Percentiles rank a stretch among this genome's conserved stretches.
phyloP scores from a whole-genome alignment of 2,888 invertebrate genomes.

The Hypolimnas misippus region DNA sequence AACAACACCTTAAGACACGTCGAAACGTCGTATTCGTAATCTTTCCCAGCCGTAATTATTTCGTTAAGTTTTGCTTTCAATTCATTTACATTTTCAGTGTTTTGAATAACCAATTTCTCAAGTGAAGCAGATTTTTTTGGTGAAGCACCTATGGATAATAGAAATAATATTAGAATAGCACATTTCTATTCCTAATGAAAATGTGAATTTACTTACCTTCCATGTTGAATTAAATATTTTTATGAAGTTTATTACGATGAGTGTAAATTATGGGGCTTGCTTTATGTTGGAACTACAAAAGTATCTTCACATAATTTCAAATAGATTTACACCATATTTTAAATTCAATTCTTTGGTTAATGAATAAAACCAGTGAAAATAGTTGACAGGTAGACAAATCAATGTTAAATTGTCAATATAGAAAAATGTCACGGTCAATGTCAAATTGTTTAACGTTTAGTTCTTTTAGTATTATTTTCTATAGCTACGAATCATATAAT shows the following conservation, averaged over 20 bases:
- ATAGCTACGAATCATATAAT: too few relatives aligned
- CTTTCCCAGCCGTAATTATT: conserved; percentile 72
- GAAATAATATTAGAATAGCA: conserved; percentile 10
- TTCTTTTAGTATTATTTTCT: too few relatives aligned
- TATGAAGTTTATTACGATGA: conserved; percentile 6
- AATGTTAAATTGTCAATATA: conserved; percentile 24
- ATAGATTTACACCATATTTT: too few relatives aligned
- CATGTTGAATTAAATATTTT: conserved; percentile 40
- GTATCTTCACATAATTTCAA: conserved; percentile 22
- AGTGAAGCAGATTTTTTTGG: conserved; percentile 71
- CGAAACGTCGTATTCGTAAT: conserved; percentile 75
- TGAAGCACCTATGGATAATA: conserved; percentile 59
- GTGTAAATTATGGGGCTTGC: neutral
- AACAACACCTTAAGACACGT: conserved; percentile 72
- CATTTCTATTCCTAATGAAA: conserved; percentile 14
- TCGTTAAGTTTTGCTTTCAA: conserved; percentile 75
- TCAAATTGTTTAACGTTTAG: conserved; percentile 23
- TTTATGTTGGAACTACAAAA: conserved; percentile 8
- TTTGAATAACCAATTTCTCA: conserved; percentile 71
- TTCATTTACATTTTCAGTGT: conserved; percentile 67
- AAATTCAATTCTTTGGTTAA: too few relatives aligned
- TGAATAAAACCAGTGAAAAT: conserved; percentile 1
- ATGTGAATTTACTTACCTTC: conserved; percentile 40
- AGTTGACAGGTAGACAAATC: conserved; percentile 33
- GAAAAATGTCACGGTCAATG: conserved; percentile 29